phyloP scores from a whole-genome alignment of 2,888 invertebrate species.

The Aplocera efformata region DNA sequence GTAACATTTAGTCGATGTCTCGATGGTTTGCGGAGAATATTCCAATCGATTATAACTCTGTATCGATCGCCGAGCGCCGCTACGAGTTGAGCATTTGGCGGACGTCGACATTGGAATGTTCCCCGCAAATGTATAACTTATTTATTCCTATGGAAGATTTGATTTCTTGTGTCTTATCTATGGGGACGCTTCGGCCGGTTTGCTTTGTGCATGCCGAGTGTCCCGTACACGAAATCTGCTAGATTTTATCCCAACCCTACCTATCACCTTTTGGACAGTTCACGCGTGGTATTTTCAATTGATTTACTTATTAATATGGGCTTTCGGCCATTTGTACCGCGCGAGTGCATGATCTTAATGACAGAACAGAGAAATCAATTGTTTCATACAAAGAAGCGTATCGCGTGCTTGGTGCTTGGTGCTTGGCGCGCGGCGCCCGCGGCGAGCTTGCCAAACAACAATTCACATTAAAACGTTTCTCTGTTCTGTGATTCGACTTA shows the following conservation, averaged over 20 bases:
- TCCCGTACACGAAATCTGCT: conserved; percentile 40
- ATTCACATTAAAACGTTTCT: conserved; percentile 26
- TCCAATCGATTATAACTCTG: conserved; percentile 37
- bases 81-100: conserved; percentile 62
- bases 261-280: conserved; percentile 56
- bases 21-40: conserved; percentile 60
- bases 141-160: conserved; percentile 78
- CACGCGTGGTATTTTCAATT: conserved; percentile 57
- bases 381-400: conserved; percentile 2
- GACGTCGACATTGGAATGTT: conserved; percentile 55
- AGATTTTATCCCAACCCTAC: conserved; percentile 48
- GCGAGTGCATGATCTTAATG: conserved; percentile 56
- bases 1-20: conserved; percentile 79
- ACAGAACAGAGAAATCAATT: conserved; percentile 49
- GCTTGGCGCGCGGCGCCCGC: neutral
- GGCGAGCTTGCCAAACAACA: conserved; percentile 21
- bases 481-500: conserved; percentile 61
- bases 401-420: conserved; percentile 3
- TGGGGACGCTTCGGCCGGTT: conserved; percentile 54
- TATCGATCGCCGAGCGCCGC: conserved; percentile 40
- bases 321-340: conserved; percentile 69
- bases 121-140: conserved; percentile 61
- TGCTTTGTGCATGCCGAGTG: conserved; percentile 66
- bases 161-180: conserved; percentile 71
- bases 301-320: conserved; percentile 76